Evolutionary conservation across 2,113 vertebrate genomes (phyloP).

Genomic region (Neodontobutis hainanensis): DNA sequence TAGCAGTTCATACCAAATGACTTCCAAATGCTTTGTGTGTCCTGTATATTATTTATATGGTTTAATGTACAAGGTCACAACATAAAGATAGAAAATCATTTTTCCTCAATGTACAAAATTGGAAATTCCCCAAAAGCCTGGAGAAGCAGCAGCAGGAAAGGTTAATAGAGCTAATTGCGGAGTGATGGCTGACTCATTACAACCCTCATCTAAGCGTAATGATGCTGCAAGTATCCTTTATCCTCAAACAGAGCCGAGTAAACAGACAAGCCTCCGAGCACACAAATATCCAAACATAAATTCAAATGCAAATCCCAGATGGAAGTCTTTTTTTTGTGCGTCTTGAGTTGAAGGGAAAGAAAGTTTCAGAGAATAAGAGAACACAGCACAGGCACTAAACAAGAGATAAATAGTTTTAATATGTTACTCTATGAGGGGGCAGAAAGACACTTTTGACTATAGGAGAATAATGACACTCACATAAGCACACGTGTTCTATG

Average conservation of each 20-base stretch:
- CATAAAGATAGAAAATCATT: not conserved
- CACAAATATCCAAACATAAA: not conserved
- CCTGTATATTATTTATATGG: too few relatives aligned
- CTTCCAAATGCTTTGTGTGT: too few relatives aligned
- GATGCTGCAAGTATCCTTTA: conserved; percentile 19
- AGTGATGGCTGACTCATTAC: conserved; percentile 47
- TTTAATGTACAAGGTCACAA: not conserved
- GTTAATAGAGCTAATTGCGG: conserved; percentile 51
- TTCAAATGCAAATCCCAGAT: too few relatives aligned
- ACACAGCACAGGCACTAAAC: too few relatives aligned
- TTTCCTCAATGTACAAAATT: not conserved
- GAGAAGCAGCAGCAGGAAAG: conserved; percentile 23
- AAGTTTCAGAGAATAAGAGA: not conserved
- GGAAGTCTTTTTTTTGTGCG: too few relatives aligned
- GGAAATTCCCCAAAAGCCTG: not conserved
- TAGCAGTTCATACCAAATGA: too few relatives aligned
- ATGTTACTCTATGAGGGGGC: not conserved
- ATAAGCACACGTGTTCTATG: not conserved
- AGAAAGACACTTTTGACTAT: too few relatives aligned
- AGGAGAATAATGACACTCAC: not conserved
- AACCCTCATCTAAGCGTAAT: conserved; percentile 38
- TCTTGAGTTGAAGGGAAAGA: not conserved
- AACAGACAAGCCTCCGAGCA: conserved; percentile 14
- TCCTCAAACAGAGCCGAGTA: conserved; percentile 8
- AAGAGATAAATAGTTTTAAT: not conserved